Evolutionary conservation across 2,797 vertebrate species (phyloP), one percentile per base, ranked within the genome.

Genomic region (Pseudomugil gertrudae): DNA sequence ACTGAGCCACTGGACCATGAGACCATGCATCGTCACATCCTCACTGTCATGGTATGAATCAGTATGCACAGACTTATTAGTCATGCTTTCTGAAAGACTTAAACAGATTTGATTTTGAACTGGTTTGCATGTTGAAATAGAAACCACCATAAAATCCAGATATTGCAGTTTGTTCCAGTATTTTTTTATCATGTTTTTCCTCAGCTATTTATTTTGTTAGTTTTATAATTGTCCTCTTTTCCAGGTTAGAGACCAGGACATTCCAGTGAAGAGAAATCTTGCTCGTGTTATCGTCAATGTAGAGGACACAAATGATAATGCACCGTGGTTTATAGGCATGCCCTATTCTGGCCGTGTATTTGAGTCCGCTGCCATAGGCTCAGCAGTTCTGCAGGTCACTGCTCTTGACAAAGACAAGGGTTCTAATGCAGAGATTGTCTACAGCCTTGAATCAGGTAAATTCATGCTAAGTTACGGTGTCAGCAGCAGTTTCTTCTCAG

Each of bases 231-330:
- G 27, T 36, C 9, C 61, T 1, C 7, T 36, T 43, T 32, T 65
- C 30, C 65, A 99, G 98, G 97, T 99, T 9, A 95, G 98, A 67
- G 98, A 99, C 89, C 98, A 99, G 72, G 98, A 99, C 86, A 97
- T 99, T 51, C 97, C 98, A 15, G 96, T 99, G 1, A 97, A 98
- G 84, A 95, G 98, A 74, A 98, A 97, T 92, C 96, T 96, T 3
- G 97, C 96, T 11, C 94, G 97, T 23, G 88, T 99, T 4, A 69
- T 97, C 9, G 68, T 99, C 45, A 95, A 95, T 0, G 96, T 99
- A 76, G 96, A 94, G 0, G 98, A 99, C 87, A 93, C 95, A 0
- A 99, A 99, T 4, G 98, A 99, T 90, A 98, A 99, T 0, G 93
- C 95, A 0, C 98, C 98, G 0, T 97, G 96, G 96, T 99, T 99